Conservation (phyloP, 53 echinoderm and acorn worm species). For the Temnopleurus reevesii region DNA sequence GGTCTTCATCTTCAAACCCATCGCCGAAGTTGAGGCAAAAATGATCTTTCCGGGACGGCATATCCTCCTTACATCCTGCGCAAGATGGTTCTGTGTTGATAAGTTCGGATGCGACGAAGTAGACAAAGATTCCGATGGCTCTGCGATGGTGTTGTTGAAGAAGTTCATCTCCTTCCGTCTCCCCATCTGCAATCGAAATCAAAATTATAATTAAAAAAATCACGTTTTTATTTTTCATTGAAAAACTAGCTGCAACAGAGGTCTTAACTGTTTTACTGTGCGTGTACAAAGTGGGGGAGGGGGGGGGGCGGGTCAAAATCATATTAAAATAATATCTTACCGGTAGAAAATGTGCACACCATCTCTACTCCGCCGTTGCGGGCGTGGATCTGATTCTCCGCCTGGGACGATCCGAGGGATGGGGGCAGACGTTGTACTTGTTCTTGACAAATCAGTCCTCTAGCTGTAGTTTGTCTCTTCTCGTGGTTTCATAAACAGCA, state of each 20-base stretch:
- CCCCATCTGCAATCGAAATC: neutral
- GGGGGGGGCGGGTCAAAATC: neutral
- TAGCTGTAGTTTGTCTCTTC: neutral
- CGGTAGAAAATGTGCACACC: neutral
- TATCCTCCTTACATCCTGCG: neutral
- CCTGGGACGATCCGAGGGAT: neutral
- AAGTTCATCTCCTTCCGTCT: neutral
- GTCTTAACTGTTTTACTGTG: too few relatives aligned
- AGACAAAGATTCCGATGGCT: neutral
- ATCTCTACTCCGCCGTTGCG: neutral
- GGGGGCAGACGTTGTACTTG: neutral
- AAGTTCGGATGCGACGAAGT: neutral
- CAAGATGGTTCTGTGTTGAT: neutral
- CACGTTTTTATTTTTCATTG: too few relatives aligned
- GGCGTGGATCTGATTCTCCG: neutral
- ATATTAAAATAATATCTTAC: neutral
- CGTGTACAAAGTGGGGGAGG: too few relatives aligned
- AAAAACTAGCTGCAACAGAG: too few relatives aligned
- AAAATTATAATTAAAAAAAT: too few relatives aligned
- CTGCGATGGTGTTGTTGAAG: neutral
- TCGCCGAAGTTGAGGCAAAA: slow-evolving; percentile 5
- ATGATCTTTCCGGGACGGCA: neutral
- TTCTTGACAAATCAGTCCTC: neutral
- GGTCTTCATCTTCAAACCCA: neutral
- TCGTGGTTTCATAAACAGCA: neutral